These are phyloP conservation scores for Gallinago nigripennis DNA, from an alignment of 2,797 vertebrate species.

Conservation along the genomic window DNA sequence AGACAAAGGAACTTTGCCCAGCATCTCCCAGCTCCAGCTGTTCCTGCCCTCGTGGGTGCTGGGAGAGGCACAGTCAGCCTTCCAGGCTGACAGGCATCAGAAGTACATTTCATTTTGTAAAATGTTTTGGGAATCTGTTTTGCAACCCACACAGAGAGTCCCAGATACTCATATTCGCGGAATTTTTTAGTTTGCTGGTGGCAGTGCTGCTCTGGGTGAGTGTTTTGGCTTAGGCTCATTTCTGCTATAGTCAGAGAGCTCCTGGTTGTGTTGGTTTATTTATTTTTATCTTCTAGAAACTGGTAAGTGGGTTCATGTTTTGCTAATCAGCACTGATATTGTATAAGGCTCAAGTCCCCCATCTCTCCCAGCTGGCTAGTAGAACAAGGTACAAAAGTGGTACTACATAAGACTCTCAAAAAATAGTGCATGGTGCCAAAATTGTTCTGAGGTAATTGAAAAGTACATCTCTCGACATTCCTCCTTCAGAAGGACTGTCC, in stretches of 20 bases:
- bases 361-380: background rate
- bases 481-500: background rate
- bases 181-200: background rate
- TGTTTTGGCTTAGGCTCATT: background rate
- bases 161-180: background rate
- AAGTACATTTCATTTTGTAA: background rate
- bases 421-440: background rate
- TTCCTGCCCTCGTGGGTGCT: background rate
- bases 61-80: background rate
- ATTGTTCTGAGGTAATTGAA: background rate
- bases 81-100: background rate
- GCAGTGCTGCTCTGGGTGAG: background rate
- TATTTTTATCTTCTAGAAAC: conserved; percentile 6
- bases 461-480: conserved; percentile 16
- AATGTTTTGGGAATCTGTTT: background rate
- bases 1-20: background rate
- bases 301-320: background rate
- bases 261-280: background rate
- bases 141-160: background rate
- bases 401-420: background rate
- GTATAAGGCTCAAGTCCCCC: background rate
- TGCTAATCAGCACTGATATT: background rate
- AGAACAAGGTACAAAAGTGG: background rate
- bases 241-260: background rate
- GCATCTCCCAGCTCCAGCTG: fast-evolving